Base-by-base conservation (phyloP, 2,888 invertebrate genomes). In the Molorchus minor region DNA sequence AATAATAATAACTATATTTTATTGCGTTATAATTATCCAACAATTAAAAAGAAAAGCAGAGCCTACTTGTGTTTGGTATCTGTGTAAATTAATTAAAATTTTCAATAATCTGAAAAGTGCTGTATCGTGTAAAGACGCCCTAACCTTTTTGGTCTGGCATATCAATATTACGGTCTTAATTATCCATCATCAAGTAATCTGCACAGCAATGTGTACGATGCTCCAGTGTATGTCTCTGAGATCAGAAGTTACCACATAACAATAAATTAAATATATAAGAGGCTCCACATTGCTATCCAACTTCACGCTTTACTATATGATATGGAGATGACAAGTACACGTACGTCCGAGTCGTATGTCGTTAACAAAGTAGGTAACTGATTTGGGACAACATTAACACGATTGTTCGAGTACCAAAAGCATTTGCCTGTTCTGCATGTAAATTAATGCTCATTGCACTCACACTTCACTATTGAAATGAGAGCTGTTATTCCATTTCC, bases 371-470 rank as follows among this genome's bases (percentile, higher is more conserved):
- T n/a, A n/a, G n/a, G n/a, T 56, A 46, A 49, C 56, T 40, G 46
- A 56, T 56, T 56, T 56, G 56, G 49, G 38, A 47, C 41, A 56
- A 56, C 41, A 47, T 56, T 47, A 49, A 56, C 56, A 19, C 49
- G 56, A 56, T 49, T 56, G 49, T 56, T 54, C 47, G 40, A 56
- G 49, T 41, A 19, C 56, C 43, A 49, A 43, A n/a, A 49, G 49
- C 56, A 36, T 49, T 56, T 43, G 49, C 49, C 56, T 21, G 30
- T 56, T 43, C 56, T 35, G 46, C 44, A 56, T 56, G 56, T 56
- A 56, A 56, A 56, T 56, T 56, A 56, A 56, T 43, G 43, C 56
- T 56, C 41, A 56, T 41, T 49, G 49, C 56, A 47, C 56, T 36
- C 33, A n/a, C n/a, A n/a, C n/a, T n/a, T n/a, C n/a, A 21, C 35